Evolutionary conservation across 2,888 invertebrate species (phyloP), one percentile per base, ranked within the genome.

Genomic region (Hypercompe scribonia): DNA sequence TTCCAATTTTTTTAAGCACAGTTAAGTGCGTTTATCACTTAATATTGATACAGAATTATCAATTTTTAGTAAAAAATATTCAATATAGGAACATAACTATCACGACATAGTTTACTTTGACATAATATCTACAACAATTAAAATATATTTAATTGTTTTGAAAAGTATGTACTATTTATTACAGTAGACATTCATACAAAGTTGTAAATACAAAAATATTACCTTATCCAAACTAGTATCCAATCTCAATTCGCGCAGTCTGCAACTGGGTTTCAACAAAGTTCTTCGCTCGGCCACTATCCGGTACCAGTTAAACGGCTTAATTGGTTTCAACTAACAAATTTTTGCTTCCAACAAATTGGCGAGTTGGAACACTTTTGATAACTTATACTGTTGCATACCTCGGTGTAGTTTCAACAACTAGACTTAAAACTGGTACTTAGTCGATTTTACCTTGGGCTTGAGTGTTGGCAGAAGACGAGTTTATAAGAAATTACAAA

Each of bases 241-340:
- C 11, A 34, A 13, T 2, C 73, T 66, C 58, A 21, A 24, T 76
- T 74, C 80, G 81, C 68, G 68, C 58, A 71, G 75, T 68, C 2
- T n/a, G 54, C 68, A 73, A 85, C 84, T 84, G 86, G 85, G 84
- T 86, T 84, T 71, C 76, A 83, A 83, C 81, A 81, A 86, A 89
- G 84, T 89, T 82, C 77, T 74, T 31, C 31, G 82, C 80, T 79
- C 77, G 78, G 69, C 81, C 80, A 83, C 84, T 84, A 84, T 82
- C 84, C 80, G 80, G 82, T 66, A 77, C 82, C 78, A 85, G 88
- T 88, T 86, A 84, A 86, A 88, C 84, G 86, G 85, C 83, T 87
- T 90, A 89, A 90, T 90, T 89, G 90, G 88, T 90, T 90, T 87
- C 86, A 77, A 84, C 81, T 82, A 84, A 82, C 84, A 85, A 82